phyloP scores from a whole-genome alignment of 2,113 vertebrate species.

The Corynorhinus townsendii region DNA sequence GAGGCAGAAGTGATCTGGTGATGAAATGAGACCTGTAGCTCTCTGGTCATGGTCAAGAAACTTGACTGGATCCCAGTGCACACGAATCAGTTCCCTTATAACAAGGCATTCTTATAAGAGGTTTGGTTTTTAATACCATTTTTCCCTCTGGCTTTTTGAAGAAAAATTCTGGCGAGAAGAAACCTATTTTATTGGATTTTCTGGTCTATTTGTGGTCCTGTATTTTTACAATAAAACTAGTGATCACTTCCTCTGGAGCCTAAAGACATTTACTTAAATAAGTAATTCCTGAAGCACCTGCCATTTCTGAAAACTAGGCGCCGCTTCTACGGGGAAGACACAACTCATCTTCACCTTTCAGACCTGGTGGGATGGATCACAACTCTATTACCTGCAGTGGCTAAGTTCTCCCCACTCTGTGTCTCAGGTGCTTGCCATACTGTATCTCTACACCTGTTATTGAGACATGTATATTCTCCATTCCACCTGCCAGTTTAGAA shows the following conservation, averaged over 20 bases:
- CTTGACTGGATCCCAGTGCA: not conserved
- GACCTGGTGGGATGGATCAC: not conserved
- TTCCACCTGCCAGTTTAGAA: constrained; percentile 21
- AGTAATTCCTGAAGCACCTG: not conserved
- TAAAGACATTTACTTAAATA: constrained; percentile 20
- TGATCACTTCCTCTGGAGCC: not conserved
- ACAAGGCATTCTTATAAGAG: not conserved
- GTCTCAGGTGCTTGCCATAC: not conserved
- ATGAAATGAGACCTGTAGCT: not conserved
- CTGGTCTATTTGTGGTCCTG: not conserved
- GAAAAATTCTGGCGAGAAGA: not conserved
- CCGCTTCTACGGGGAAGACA: not conserved
- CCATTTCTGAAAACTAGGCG: not conserved
- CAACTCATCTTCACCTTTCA: not conserved
- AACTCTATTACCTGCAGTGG: not conserved
- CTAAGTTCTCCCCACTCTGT: not conserved
- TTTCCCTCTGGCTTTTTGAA: not conserved
- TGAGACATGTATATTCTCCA: not conserved
- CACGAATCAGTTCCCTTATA: not conserved
- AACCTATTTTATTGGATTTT: not conserved
- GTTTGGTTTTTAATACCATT: not conserved
- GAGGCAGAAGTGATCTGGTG: not conserved
- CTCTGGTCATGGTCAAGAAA: not conserved
- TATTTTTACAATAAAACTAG: not conserved
- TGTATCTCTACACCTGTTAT: not conserved